phyloP scores from a whole-genome alignment of 2,113 vertebrate genomes.

The Microcebus tavaratra region DNA sequence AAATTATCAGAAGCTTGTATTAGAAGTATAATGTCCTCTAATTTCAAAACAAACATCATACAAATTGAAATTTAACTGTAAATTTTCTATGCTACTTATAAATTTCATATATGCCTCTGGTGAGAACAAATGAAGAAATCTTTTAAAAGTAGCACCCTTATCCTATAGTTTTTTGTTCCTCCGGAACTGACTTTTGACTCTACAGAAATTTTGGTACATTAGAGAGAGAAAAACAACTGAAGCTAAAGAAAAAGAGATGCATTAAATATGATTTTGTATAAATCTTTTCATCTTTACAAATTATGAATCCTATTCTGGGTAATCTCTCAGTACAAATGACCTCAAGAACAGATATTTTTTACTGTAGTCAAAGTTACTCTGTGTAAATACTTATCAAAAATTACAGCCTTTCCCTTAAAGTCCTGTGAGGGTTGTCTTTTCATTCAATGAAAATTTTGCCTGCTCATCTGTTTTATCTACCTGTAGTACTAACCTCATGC shows the following conservation, averaged over 20 bases:
- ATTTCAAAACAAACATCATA: conserved; percentile 8
- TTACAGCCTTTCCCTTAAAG: conserved; percentile 61
- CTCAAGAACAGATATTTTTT: conserved; percentile 10
- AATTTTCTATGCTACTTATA: neutral
- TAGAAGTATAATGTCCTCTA: neutral
- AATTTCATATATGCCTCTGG: neutral
- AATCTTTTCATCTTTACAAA: neutral
- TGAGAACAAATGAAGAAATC: neutral
- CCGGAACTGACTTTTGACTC: neutral
- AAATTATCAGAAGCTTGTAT: neutral
- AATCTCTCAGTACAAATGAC: neutral
- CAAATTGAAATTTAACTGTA: neutral
- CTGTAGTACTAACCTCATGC: conserved; percentile 44
- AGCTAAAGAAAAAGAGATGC: neutral
- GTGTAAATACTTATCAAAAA: conserved; percentile 70
- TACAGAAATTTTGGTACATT: neutral
- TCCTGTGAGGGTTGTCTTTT: conserved; percentile 72
- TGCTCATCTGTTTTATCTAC: conserved; percentile 79
- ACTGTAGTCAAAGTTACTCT: conserved; percentile 22
- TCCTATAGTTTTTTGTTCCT: neutral
- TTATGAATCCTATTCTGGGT: neutral
- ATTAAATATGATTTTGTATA: neutral
- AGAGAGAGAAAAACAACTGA: neutral
- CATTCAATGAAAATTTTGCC: conserved; percentile 71
- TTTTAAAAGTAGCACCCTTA: neutral